phyloP scores from a whole-genome alignment of 2,888 invertebrate genomes.

The Stenurella melanura region DNA sequence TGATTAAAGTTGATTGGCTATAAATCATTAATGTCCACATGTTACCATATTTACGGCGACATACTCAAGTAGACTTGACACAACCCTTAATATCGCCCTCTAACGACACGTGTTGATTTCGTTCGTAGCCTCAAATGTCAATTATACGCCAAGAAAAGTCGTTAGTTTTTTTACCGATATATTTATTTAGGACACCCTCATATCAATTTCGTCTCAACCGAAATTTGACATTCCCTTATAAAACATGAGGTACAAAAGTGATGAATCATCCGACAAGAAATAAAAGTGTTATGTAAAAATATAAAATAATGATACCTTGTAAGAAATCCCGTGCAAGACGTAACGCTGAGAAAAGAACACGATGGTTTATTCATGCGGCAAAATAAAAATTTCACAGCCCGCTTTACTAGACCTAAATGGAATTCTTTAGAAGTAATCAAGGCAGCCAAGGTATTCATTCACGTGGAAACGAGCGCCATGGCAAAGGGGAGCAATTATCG shows the following conservation, averaged over 20 bases:
- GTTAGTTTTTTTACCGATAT: background rate
- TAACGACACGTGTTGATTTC: background rate
- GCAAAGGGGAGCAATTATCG: conserved; percentile 34
- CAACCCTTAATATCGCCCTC: background rate
- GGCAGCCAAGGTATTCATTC: conserved; percentile 35
- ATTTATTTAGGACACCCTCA: background rate
- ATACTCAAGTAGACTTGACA: background rate
- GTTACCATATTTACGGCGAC: too few species aligned
- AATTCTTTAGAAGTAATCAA: conserved; percentile 42
- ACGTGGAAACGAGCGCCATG: background rate
- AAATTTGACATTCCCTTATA: background rate
- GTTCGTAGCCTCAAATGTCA: background rate
- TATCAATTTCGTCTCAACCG: background rate
- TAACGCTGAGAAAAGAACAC: conserved; percentile 16
- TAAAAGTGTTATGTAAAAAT: conserved; percentile 7
- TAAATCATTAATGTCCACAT: background rate
- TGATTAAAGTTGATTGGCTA: background rate
- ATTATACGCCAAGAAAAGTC: background rate
- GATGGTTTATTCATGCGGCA: conserved; percentile 49
- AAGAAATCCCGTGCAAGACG: conserved; percentile 17
- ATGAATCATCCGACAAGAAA: conserved; percentile 7
- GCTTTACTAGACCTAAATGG: conserved; percentile 37
- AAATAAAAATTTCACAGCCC: conserved; percentile 53
- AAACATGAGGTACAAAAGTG: background rate
- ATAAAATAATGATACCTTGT: conserved; percentile 2